Evolutionary conservation across 1,140 invertebrate species (phyloP), one percentile per base, ranked within the genome.

Genomic region (Maniola jurtina): DNA sequence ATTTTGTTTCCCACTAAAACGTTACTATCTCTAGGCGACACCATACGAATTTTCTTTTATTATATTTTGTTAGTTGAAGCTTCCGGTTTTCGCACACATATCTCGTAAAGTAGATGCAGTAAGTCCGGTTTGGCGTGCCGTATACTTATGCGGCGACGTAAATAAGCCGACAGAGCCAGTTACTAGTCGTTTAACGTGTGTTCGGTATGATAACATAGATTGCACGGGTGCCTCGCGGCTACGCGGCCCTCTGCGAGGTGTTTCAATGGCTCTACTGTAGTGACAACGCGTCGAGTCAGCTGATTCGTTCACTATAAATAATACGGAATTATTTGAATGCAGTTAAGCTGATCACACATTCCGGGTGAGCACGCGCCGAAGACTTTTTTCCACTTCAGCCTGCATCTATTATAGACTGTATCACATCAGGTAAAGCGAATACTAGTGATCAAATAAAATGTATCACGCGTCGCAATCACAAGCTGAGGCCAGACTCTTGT

Each of bases 231-330:
- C 0, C 10, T n/a, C 42, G 11, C 14, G 48, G 10, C 48, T 15
- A 16, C 48, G 13, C 15, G 5, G 48, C 61, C 48, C 16, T 35
- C 35, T 60, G 68, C 61, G 65, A 35, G 65, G 58, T 61, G 68
- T 67, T 68, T 60, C 65, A 70, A 63, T 61, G 68, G 70, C 66
- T 66, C 42, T 35, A 52, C 56, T 42, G 61, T 70, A 64, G 70
- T 45, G 47, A 54, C 54, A 48, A 63, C 65, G 66, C 70, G 62
- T 56, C 69, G 64, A 69, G 69, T 81, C 81, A 89, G 86, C 83
- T 86, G 86, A 89, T 78, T 73, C 71, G 67, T 80, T 75, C 76
- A 84, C 86, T 90, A 89, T 88, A 86, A 88, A 90, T 90, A 89
- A 86, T 88, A 81, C 72, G 74, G 72, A 81, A 84, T 80, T 79